A percentile compares a stretch with the other conserved stretches of the same genome.
These are phyloP conservation scores for Hemicentrotus pulcherrimus DNA, from an alignment of 35 echinoderm and acorn worm species.

Conservation along the genomic window DNA sequence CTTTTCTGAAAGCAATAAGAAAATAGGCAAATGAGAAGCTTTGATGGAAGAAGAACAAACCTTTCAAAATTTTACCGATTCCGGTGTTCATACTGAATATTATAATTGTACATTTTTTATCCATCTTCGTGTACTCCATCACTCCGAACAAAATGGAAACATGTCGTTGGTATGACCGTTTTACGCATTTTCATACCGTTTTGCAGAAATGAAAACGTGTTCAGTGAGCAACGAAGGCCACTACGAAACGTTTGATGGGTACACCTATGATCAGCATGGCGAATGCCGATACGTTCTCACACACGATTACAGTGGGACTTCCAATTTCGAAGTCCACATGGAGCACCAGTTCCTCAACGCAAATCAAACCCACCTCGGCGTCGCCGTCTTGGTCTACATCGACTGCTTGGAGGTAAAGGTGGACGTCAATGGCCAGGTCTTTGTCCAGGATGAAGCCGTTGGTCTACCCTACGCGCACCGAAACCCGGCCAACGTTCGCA, in stretches of 20 bases:
- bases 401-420: constrained; percentile 67
- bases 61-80: no score
- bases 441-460: constrained; percentile 55
- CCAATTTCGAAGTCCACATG: constrained; percentile 60
- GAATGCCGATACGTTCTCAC: constrained; percentile 67
- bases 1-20: no score
- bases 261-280: constrained; percentile 23
- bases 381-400: constrained; percentile 49
- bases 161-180: no score
- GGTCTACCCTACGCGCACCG: constrained; percentile 59
- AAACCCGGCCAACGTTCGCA: constrained; percentile 47
- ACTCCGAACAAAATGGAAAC: no score
- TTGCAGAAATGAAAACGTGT: constrained; percentile 58
- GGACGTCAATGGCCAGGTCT: constrained; percentile 53
- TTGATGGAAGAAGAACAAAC: no score
- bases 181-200: not conserved
- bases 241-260: constrained; percentile 48
- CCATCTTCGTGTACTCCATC: not conserved
- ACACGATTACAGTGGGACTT: constrained; percentile 57
- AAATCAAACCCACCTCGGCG: not conserved
- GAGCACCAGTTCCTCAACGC: constrained; percentile 14
- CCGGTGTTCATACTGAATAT: no score
- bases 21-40: no score
- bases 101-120: no score
- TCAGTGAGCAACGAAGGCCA: not conserved